These are phyloP conservation scores for Lagria hirta DNA, from an alignment of 2,888 invertebrate genomes.

Conservation along the genomic window DNA sequence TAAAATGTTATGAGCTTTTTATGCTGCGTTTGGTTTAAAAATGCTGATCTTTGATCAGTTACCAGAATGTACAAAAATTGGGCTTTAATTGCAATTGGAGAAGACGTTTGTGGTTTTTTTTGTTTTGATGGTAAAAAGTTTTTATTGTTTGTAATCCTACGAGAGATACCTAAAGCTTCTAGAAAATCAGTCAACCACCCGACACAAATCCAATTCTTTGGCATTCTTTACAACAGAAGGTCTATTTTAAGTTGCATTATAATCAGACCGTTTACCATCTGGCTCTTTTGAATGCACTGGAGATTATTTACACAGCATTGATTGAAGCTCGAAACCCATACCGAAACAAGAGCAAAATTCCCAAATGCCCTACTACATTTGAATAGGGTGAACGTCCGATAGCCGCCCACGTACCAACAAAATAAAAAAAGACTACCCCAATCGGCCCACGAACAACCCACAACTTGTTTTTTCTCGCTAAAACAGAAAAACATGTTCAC, in stretches of 20 bases:
- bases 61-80: too few relatives aligned
- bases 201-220: conserved; percentile 2
- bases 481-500: conserved; percentile 13
- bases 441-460: conserved; percentile 7
- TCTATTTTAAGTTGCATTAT: conserved; percentile 15
- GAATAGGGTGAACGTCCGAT: conserved; percentile 23
- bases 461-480: conserved; percentile 4
- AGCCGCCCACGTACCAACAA: conserved; percentile 14
- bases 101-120: too few relatives aligned
- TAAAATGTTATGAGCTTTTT: too few relatives aligned
- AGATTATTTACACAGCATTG: conserved; percentile 19
- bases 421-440: too few relatives aligned
- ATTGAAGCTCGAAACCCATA: conserved; percentile 13
- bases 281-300: conserved; percentile 11
- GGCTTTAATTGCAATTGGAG: too few relatives aligned
- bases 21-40: too few relatives aligned
- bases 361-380: conserved; percentile 12
- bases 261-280: conserved; percentile 16
- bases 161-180: too few relatives aligned
- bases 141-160: too few relatives aligned
- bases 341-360: too few relatives aligned
- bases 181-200: neutral
- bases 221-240: conserved; percentile 7
- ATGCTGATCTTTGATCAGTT: too few relatives aligned
- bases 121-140: too few relatives aligned